Base-by-base conservation (phyloP, 2,888 invertebrate species). In the Pseudolycoriella hygida region DNA sequence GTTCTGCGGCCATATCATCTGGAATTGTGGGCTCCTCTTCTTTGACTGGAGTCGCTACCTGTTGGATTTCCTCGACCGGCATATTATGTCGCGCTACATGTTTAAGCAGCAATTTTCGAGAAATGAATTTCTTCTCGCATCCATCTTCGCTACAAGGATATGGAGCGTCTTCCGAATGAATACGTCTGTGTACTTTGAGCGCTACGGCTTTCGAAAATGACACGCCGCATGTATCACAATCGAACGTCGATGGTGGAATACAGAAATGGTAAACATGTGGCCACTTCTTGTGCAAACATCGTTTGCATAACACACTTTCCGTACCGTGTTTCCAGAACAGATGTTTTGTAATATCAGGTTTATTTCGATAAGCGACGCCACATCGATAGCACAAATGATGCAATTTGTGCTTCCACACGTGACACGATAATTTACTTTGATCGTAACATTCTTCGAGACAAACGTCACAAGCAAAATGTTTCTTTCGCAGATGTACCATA, bases 271-370 rank as follows among this genome's bases (percentile, higher is more conserved):
- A 89, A 5, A 88, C 82, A 62, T 89, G 87, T 0, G 86, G 86
- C 89, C 89, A 89, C 55, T 87, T 87, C 58, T 88, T 89, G 57
- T 88, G 86, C 44, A 87, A 63, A 60, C 89, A 89, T 56, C 74
- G 78, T 60, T 86, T 86, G 59, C 89, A 89, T 31, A 79, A 64
- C 2, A 84, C 80, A 64, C 87, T 87, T 58, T 89, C 86, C 2
- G 88, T 88, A 17, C 88, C 88, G 61, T 90, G 89, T 62, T 89
- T 90, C 88, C 89, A 89, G 60, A 87, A 88, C 46, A 89, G 67
- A 67, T 90, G 89, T 57, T 86, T 85, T 14, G 84, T 85, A 48
- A 88, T 89, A 57, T 88, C 87, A 45, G 80, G 80, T 60, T 87
- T 87, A 62, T 87, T 88, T 52, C 86, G 74, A 59, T 89, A 89